A percentile compares a stretch with the other conserved stretches of the same genome.
Conservation (phyloP, 2,888 invertebrate genomes). For the Acronicta psi region DNA sequence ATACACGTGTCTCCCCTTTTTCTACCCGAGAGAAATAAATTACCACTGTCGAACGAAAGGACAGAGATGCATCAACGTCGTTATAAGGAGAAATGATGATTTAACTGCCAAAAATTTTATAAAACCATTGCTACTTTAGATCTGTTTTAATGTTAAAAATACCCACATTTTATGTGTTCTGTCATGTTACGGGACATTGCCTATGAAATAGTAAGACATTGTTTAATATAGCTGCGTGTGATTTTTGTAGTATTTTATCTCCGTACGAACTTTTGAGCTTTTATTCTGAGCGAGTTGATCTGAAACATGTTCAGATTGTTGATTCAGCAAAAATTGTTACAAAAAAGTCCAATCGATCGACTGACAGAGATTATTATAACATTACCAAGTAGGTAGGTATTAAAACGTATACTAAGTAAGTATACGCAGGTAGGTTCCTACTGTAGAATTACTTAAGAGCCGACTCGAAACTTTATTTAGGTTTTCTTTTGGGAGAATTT, state of each 20-base stretch:
- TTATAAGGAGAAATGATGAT: slow-evolving; percentile 14
- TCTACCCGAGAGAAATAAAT: neutral
- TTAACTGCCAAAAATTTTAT: slow-evolving; percentile 21
- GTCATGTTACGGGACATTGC: slow-evolving; percentile 40
- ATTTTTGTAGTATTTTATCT: slow-evolving; percentile 20
- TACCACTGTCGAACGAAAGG: neutral
- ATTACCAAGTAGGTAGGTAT: no score
- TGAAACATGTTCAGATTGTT: no score
- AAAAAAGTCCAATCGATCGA: no score
- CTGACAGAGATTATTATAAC: no score
- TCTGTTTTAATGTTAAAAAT: slow-evolving; percentile 47
- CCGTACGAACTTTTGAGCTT: slow-evolving; percentile 16
- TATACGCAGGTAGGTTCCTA: no score
- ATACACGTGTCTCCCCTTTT: neutral
- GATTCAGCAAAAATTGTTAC: no score
- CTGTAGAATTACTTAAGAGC: neutral
- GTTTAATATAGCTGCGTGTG: slow-evolving; percentile 34
- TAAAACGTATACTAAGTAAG: no score
- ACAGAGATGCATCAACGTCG: slow-evolving; percentile 4
- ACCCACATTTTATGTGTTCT: slow-evolving; percentile 31
- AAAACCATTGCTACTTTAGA: slow-evolving; percentile 25
- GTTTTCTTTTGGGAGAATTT: slow-evolving; percentile 1
- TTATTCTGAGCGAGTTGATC: slow-evolving; percentile 13
- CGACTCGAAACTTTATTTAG: slow-evolving; percentile 6
- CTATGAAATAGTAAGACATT: slow-evolving; percentile 44